phyloP scores from a whole-genome alignment of 2,888 invertebrate genomes.

The Epinotia nisella region DNA sequence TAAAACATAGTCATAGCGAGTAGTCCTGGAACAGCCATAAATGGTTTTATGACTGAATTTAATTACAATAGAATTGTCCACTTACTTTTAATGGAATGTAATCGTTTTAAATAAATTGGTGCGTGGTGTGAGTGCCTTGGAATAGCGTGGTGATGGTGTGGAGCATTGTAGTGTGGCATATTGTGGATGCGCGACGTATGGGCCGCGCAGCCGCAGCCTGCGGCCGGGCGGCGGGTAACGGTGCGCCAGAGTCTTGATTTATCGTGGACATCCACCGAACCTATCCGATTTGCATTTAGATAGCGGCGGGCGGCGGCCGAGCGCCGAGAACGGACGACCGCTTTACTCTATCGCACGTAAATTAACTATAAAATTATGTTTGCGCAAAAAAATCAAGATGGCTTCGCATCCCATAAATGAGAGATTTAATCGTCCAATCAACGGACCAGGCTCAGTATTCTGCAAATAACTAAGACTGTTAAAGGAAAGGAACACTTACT shows the following conservation, averaged over 20 bases:
- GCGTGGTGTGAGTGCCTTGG: background rate
- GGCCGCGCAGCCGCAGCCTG: slow-evolving; percentile 15
- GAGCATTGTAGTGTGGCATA: slow-evolving; percentile 24
- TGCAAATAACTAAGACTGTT: slow-evolving; percentile 52
- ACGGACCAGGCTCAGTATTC: slow-evolving; percentile 56
- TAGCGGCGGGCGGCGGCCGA: slow-evolving; percentile 63
- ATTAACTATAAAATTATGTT: slow-evolving; percentile 76
- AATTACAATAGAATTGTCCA: slow-evolving; percentile 20
- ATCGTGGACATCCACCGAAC: slow-evolving; percentile 80
- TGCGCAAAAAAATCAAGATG: slow-evolving; percentile 61
- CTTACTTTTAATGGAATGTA: slow-evolving; percentile 14
- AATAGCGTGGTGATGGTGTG: slow-evolving; percentile 3
- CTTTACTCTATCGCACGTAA: slow-evolving; percentile 76
- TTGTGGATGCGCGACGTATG: slow-evolving; percentile 35
- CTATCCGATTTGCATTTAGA: slow-evolving; percentile 85
- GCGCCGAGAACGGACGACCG: slow-evolving; percentile 56
- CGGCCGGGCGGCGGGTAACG: slow-evolving; percentile 62
- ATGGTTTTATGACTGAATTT: slow-evolving; percentile 26
- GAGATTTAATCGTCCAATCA: slow-evolving; percentile 67
- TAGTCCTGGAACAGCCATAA: slow-evolving; percentile 9
- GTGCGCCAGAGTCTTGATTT: slow-evolving; percentile 75
- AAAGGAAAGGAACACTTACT: slow-evolving; percentile 43
- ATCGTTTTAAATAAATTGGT: slow-evolving; percentile 4
- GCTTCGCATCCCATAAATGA: slow-evolving; percentile 64
- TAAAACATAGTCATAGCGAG: slow-evolving; percentile 8